Conservation (phyloP, 2,888 invertebrate species). For the Brachypterus glaber region DNA sequence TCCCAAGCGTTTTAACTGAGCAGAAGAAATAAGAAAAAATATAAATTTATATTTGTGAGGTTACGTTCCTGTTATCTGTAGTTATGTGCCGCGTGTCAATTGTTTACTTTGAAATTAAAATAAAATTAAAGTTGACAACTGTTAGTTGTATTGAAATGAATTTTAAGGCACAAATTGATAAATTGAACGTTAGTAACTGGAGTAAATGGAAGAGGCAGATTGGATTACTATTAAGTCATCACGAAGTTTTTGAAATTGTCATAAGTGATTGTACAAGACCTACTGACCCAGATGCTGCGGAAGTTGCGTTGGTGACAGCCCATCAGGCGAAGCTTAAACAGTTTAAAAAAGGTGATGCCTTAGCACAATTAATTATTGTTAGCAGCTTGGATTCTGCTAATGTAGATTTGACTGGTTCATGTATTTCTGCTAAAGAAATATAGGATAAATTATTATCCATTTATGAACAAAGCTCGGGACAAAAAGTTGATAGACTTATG, state of each 20-base stretch:
- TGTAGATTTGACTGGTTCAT: constrained; percentile 5
- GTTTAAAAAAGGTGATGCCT: too few relatives aligned
- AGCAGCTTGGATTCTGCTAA: constrained; percentile 11
- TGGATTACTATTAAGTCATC: constrained; percentile 14
- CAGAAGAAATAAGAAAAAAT: too few relatives aligned
- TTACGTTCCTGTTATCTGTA: too few relatives aligned
- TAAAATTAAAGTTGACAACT: too few relatives aligned
- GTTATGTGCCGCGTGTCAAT: too few relatives aligned
- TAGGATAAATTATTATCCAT: constrained; percentile 11
- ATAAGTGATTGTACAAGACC: constrained; percentile 4
- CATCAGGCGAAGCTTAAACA: constrained; percentile 4
- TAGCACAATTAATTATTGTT: constrained; percentile 18
- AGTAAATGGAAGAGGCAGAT: constrained; percentile 16
- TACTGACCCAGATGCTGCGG: constrained; percentile 4
- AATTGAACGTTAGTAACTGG: constrained; percentile 14
- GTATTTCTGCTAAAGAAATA: constrained; percentile 5
- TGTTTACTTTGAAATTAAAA: too few relatives aligned
- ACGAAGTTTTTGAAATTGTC: constrained; percentile 17
- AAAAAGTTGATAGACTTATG: constrained; percentile 18
- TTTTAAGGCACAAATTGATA: constrained; percentile 12
- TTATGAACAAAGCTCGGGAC: constrained; percentile 21
- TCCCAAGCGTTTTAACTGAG: too few relatives aligned
- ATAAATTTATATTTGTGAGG: too few relatives aligned
- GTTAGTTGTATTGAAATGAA: too few relatives aligned
- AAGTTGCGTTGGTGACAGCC: neutral